phyloP scores from a whole-genome alignment of 2,888 invertebrate genomes.

The Brachycybe producta region DNA sequence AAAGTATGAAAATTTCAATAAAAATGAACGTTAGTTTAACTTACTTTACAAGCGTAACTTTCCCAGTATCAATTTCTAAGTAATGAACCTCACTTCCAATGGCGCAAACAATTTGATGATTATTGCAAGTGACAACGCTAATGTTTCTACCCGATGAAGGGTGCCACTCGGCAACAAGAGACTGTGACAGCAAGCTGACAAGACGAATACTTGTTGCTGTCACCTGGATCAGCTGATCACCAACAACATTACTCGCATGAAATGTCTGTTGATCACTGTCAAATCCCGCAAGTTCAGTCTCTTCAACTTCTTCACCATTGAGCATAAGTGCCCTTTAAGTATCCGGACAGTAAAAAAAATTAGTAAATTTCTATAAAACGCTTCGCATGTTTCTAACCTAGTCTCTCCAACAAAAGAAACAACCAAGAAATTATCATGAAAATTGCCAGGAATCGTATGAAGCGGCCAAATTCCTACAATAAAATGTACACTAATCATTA shows the following conservation, averaged over 20 bases:
- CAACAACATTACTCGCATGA: conserved; percentile 77
- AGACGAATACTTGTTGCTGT: conserved; percentile 60
- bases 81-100: conserved; percentile 78
- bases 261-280: conserved; percentile 85
- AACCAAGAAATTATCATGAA: conserved; percentile 75
- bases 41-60: conserved; percentile 48
- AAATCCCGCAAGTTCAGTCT: conserved; percentile 86
- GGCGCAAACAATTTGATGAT: conserved; percentile 63
- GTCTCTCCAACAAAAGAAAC: conserved; percentile 96
- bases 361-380: conserved; percentile 10
- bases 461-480: conserved; percentile 76
- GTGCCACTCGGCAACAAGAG: conserved; percentile 53
- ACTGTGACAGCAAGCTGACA: conserved; percentile 52
- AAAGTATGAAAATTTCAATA: no score
- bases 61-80: conserved; percentile 53
- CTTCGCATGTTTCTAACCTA: conserved; percentile 38
- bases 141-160: conserved; percentile 57
- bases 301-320: conserved; percentile 93
- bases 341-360: not conserved
- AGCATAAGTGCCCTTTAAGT: conserved; percentile 59
- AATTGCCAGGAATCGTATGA: conserved; percentile 38
- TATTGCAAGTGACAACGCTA: conserved; percentile 76
- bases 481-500: not conserved
- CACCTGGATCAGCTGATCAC: conserved; percentile 65
- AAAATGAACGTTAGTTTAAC: conserved; percentile 6